Evolutionary conservation across 2,113 vertebrate genomes (phyloP).

Genomic region (Anthoscopus minutus): DNA sequence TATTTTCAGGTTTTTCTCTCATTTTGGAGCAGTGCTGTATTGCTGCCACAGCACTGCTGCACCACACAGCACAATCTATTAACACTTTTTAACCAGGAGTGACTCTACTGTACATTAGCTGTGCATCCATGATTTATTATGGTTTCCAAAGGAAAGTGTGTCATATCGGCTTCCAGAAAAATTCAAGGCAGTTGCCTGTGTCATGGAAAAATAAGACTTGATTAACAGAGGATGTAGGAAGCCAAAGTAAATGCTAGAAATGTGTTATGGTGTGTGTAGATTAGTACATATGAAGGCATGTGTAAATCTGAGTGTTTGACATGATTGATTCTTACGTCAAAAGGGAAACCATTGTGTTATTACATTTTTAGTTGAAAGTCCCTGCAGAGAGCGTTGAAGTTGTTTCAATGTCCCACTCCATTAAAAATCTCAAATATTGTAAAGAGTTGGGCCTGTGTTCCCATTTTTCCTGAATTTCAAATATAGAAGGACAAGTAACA

Average conservation of each 20-base stretch:
- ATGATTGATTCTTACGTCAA: not conserved
- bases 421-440: not conserved
- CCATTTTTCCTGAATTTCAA: not conserved
- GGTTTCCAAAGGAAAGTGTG: not conserved
- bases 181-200: not conserved
- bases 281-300: not conserved
- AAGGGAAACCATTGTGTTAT: not conserved
- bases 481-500: not conserved
- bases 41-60: not conserved
- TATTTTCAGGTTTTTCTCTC: not conserved
- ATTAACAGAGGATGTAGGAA: not conserved
- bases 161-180: not conserved
- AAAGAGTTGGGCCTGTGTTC: not conserved
- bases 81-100: not conserved
- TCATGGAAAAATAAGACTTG: not conserved
- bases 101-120: not conserved
- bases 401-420: not conserved
- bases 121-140: not conserved
- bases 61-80: not conserved
- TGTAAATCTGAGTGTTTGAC: not conserved
- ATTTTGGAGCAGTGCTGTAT: not conserved
- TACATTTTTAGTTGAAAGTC: not conserved
- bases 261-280: not conserved
- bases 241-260: slow-evolving; percentile 9
- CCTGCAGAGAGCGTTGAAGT: not conserved